Percentiles rank a stretch among this genome's conserved stretches.
These are phyloP conservation scores for Aricia artaxerxes DNA, from an alignment of 2,888 invertebrate species.

Conservation along the genomic window DNA sequence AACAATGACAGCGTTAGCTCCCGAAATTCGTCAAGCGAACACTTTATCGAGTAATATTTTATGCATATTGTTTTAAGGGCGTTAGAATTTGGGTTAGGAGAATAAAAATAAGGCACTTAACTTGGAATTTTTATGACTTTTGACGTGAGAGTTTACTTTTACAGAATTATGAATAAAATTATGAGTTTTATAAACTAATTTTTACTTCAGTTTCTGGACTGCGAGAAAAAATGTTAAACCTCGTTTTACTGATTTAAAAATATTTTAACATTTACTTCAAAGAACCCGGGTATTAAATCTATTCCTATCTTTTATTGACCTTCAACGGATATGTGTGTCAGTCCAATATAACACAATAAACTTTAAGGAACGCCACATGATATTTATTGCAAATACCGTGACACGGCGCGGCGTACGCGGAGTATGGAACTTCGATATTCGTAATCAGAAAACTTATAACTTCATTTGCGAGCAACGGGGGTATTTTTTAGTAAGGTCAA, in stretches of 20 bases:
- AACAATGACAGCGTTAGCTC: neutral
- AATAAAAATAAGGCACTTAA: neutral
- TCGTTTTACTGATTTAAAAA: neutral
- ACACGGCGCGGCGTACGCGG: neutral
- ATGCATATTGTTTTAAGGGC: neutral
- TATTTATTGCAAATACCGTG: slow-evolving; percentile 9
- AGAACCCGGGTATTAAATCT: neutral
- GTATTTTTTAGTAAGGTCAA: neutral
- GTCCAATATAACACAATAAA: neutral
- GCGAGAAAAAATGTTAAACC: neutral
- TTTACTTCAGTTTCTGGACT: too few species aligned
- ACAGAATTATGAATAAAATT: too few species aligned
- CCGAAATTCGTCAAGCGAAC: neutral
- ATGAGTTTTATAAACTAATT: too few species aligned
- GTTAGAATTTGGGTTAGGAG: neutral
- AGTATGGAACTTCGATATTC: neutral
- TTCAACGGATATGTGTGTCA: neutral
- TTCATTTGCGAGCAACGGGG: neutral
- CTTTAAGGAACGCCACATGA: neutral
- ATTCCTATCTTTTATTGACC: neutral
- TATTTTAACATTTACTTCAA: neutral
- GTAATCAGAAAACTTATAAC: neutral
- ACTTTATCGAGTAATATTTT: slow-evolving; percentile 3
- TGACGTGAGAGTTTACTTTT: neutral
- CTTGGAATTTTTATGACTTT: neutral